phyloP scores from a whole-genome alignment of 2,797 vertebrate species.

The Enteromius anoplus region DNA sequence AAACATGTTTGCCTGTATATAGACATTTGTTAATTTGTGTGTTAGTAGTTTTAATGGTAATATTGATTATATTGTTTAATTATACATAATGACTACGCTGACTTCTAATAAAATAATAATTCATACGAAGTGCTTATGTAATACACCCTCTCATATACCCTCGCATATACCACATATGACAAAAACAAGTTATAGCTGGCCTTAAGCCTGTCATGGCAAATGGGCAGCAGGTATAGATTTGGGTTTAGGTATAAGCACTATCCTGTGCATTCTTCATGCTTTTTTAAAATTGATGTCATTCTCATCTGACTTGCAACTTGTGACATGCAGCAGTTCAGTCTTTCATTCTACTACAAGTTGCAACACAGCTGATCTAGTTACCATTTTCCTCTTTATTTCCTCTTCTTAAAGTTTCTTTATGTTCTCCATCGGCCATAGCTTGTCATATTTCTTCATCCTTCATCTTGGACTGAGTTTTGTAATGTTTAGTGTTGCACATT shows the following conservation, averaged over 20 bases:
- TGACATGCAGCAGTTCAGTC: not conserved
- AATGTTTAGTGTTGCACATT: not conserved
- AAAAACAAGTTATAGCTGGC: not conserved
- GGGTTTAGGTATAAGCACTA: not conserved
- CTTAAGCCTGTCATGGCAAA: not conserved
- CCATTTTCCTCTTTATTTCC: not conserved
- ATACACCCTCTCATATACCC: not conserved
- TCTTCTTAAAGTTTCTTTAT: slow-evolving; percentile 1
- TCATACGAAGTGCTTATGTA: not conserved
- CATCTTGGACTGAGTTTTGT: not conserved
- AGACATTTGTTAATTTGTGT: not conserved
- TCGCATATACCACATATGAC: not conserved
- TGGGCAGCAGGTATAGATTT: not conserved
- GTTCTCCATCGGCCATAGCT: not conserved
- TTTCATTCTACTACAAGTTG: not conserved
- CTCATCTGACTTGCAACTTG: slow-evolving; percentile 4
- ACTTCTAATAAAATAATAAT: not conserved
- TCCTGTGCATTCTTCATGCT: not conserved
- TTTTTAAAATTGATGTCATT: not conserved
- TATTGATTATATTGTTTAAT: not conserved
- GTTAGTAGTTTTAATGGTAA: not conserved
- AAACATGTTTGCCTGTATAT: not conserved
- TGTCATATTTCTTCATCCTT: not conserved
- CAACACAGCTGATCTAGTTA: not conserved
- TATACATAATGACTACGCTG: not conserved